A percentile compares a stretch with the other conserved stretches of the same genome.
Conservation (phyloP, 2,888 invertebrate species). For the Branchellion lobata region DNA sequence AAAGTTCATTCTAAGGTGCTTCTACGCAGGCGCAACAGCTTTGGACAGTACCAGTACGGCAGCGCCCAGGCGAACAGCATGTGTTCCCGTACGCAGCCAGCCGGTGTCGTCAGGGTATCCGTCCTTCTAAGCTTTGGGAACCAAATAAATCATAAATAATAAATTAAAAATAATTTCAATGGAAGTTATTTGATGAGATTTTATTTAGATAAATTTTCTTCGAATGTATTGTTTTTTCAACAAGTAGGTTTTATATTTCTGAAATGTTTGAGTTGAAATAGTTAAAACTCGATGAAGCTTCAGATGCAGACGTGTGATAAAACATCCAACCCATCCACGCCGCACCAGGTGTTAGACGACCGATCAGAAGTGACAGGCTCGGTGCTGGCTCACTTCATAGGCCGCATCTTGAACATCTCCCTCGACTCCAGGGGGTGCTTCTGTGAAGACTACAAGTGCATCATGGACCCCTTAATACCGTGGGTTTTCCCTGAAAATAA, state of each 20-base stretch:
- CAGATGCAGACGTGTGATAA: too few relatives aligned
- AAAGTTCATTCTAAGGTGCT: too few relatives aligned
- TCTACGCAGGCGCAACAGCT: neutral
- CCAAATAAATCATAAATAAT: too few relatives aligned
- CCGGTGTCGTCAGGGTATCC: neutral
- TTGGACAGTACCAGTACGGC: neutral
- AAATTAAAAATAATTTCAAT: neutral
- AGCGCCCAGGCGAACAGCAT: neutral
- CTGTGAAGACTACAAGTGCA: constrained; percentile 72
- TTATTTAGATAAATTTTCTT: too few relatives aligned
- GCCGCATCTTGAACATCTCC: constrained; percentile 98
- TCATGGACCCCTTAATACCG: constrained; percentile 93
- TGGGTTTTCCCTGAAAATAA: constrained; percentile 65
- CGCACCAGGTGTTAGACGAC: constrained; percentile 8
- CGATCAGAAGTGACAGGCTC: constrained; percentile 68
- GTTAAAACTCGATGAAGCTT: too few relatives aligned
- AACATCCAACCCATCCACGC: too few relatives aligned
- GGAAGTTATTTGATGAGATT: neutral
- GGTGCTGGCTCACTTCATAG: constrained; percentile 97
- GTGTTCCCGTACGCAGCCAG: neutral
- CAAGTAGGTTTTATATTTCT: too few relatives aligned
- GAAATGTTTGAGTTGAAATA: too few relatives aligned
- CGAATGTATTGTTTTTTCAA: too few relatives aligned
- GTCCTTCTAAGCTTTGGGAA: too few relatives aligned
- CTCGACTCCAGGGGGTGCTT: constrained; percentile 82